Evolutionary conservation across 2,888 invertebrate genomes (phyloP).

Genomic region (Trachelus stipa): DNA sequence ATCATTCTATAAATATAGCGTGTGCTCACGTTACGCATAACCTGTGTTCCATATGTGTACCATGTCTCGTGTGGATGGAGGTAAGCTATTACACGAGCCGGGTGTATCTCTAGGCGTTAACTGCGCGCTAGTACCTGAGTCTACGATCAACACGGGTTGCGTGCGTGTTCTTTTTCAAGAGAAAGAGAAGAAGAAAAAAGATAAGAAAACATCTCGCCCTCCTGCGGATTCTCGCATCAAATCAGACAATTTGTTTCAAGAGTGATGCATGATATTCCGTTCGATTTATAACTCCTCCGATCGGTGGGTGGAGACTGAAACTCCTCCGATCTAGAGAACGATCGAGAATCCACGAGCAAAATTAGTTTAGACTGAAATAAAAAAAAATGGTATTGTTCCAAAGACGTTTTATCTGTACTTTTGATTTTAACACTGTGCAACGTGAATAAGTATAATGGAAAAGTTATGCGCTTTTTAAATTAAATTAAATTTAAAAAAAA

Average conservation of each 20-base stretch:
- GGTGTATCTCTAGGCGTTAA: not conserved
- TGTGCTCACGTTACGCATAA: not conserved
- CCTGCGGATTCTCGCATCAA: slow-evolving; percentile 22
- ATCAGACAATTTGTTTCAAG: slow-evolving; percentile 26
- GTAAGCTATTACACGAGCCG: not conserved
- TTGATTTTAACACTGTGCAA: not conserved
- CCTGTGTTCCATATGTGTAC: not conserved
- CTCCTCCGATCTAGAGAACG: not conserved
- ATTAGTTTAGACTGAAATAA: not conserved
- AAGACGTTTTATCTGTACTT: not conserved
- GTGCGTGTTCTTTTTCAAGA: not conserved
- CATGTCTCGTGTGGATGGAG: not conserved
- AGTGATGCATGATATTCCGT: slow-evolving; percentile 18
- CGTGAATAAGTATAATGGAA: not conserved
- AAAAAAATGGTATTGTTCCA: not conserved
- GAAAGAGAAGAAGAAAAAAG: slow-evolving; percentile 7
- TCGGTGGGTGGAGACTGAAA: slow-evolving; percentile 7
- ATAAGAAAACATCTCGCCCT: slow-evolving; percentile 18
- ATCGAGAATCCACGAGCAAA: not conserved
- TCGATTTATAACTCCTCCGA: slow-evolving; percentile 22
- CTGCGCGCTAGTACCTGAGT: not conserved
- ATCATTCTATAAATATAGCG: not conserved
- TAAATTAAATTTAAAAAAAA: not conserved
- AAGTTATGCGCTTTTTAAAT: not conserved
- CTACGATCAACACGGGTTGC: slow-evolving; percentile 1